Percentiles rank a stretch among this genome's conserved stretches.
Conservation (phyloP, 2,797 vertebrate species). For the Mormyrops attenuatus region DNA sequence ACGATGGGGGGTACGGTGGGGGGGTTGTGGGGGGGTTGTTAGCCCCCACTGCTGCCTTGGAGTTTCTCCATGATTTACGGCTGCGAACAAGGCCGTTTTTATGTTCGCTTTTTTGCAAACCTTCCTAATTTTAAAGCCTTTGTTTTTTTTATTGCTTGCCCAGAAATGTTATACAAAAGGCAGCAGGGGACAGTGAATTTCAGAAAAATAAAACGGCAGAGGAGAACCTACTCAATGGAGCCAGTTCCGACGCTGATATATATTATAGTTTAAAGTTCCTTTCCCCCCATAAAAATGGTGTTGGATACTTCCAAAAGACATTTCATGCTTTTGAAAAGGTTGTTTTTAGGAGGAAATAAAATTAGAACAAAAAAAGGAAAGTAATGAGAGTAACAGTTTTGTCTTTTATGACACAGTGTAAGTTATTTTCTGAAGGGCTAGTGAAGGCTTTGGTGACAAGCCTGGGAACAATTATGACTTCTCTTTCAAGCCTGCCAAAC, state of each 20-base stretch:
- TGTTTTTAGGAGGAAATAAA: slow-evolving; percentile 7
- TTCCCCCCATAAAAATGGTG: background rate
- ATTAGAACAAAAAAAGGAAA: background rate
- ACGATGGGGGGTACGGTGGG: background rate
- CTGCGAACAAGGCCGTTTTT: background rate
- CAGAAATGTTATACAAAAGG: slow-evolving; percentile 18
- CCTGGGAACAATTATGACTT: background rate
- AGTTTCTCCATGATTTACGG: slow-evolving; percentile 16
- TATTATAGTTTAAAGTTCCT: background rate
- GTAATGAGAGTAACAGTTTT: slow-evolving; percentile 14
- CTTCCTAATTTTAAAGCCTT: slow-evolving; percentile 25
- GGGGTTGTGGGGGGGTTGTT: background rate
- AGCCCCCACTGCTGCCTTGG: background rate
- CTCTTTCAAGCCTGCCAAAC: background rate
- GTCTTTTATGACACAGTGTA: slow-evolving; percentile 2
- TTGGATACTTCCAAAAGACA: slow-evolving; percentile 13
- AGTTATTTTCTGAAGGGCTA: slow-evolving; percentile 3
- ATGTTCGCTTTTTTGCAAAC: slow-evolving; percentile 19
- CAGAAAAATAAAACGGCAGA: slow-evolving; percentile 14
- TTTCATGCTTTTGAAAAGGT: slow-evolving; percentile 10
- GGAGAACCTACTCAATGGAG: background rate
- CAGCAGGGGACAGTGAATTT: background rate
- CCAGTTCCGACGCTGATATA: slow-evolving; percentile 12
- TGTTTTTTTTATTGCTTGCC: slow-evolving; percentile 21
- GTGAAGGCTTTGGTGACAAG: slow-evolving; percentile 5